A percentile compares a stretch with the other conserved stretches of the same genome.
Conservation (phyloP, 2,797 vertebrate genomes). For the Buphagus erythrorhynchus region DNA sequence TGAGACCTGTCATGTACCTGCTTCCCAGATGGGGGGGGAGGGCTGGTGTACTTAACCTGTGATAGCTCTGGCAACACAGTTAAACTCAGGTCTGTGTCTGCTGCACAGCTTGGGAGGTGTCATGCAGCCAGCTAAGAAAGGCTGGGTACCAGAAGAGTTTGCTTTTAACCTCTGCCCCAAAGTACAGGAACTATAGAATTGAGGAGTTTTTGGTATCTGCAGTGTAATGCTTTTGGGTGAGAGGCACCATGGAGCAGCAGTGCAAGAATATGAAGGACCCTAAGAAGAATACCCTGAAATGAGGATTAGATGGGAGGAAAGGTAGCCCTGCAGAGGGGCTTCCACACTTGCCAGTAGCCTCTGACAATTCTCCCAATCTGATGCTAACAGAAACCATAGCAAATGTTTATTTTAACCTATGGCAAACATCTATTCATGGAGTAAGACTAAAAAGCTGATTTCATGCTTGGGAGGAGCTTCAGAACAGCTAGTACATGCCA, state of each 20-base stretch:
- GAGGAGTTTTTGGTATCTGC: background rate
- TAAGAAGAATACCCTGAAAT: background rate
- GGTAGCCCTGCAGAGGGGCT: background rate
- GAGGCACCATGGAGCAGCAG: background rate
- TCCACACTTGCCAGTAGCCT: background rate
- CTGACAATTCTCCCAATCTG: background rate
- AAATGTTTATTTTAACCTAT: constrained; percentile 12
- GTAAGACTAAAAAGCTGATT: constrained; percentile 23
- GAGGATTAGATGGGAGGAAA: background rate
- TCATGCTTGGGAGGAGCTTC: constrained; percentile 27
- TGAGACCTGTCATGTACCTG: background rate
- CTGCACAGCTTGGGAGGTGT: background rate
- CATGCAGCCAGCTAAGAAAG: background rate
- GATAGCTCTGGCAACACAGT: background rate
- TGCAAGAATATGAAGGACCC: background rate
- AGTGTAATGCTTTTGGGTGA: background rate
- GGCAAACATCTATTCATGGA: background rate
- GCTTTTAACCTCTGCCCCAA: background rate
- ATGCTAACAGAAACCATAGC: background rate
- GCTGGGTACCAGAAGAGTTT: background rate
- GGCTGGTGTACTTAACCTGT: background rate
- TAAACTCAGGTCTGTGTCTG: background rate
- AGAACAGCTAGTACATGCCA: background rate
- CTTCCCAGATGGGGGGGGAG: background rate
- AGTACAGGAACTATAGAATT: background rate